These are phyloP conservation scores for Conistra vaccinii DNA, from an alignment of 2,888 invertebrate species.

Conservation along the genomic window DNA sequence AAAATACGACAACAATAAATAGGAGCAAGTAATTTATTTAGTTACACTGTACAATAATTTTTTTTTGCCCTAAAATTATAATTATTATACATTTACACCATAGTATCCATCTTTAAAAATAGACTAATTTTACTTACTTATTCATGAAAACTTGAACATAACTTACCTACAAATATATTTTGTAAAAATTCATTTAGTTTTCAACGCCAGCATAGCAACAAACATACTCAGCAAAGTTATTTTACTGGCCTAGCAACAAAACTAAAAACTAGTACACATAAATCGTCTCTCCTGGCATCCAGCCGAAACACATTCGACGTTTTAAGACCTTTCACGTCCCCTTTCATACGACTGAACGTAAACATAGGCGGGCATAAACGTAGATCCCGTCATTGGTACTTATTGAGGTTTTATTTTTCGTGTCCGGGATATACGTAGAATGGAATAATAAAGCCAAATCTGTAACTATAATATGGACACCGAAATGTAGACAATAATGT, in stretches of 20 bases:
- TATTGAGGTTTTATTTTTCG: constrained; percentile 41
- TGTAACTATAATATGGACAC: background rate
- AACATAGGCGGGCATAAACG: constrained; percentile 33
- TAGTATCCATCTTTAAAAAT: background rate
- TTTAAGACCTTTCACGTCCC: constrained; percentile 56
- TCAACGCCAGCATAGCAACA: background rate
- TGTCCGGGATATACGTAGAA: background rate
- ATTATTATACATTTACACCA: background rate
- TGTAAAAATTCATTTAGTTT: background rate
- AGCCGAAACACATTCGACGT: constrained; percentile 60
- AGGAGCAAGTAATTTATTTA: background rate
- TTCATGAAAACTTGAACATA: background rate
- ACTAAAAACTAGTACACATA: constrained; percentile 42
- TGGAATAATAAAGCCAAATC: constrained; percentile 23
- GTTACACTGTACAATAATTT: no score
- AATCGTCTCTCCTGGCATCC: constrained; percentile 54
- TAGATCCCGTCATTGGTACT: constrained; percentile 28
- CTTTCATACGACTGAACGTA: constrained; percentile 32
- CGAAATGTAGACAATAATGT: background rate
- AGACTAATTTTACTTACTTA: no score
- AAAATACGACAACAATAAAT: background rate
- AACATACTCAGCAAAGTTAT: constrained; percentile 16
- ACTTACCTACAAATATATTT: background rate
- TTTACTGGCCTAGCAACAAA: constrained; percentile 30
- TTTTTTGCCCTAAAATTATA: background rate